Base-by-base conservation (phyloP, 2,888 invertebrate genomes). In the Marasmarcha lunaedactyla region DNA sequence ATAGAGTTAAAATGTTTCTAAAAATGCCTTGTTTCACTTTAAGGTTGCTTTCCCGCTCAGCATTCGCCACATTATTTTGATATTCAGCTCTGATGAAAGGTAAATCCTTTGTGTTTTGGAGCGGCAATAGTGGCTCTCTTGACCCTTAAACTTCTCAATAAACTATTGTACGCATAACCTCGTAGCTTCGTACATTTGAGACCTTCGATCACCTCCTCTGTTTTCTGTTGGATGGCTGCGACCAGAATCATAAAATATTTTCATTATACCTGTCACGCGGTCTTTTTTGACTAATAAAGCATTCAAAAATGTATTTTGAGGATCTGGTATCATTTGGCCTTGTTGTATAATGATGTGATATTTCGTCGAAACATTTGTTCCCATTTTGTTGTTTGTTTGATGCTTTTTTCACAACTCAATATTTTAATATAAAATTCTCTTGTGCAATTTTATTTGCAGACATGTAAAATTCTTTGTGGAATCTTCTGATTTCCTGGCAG, bases 391-490 rank as follows among this genome's bases (percentile, higher is more conserved):
- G 45, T 34, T n/a, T 14, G 33, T 40, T 38, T 33, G 43, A 40
- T 30, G 44, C 41, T 46, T 37, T 34, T 14, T 30, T 40, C 13
- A 46, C 36, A 41, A 20, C 35, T 39, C 48, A 48, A 36, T 44
- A 43, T 46, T 43, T 46, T 35, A 46, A 15, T 27, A 46, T 38
- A 42, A 48, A 43, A 44, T 35, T 33, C 26, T 48, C 48, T 44
- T 46, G 48, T 11, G 27, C 26, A 13, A 48, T 14, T 43, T 45
- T 48, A 12, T 36, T 45, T 14, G 37, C 12, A 36, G 41, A 38
- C 33, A 42, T 42, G 39, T 46, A 46, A 38, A 48, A 44, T 15
- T 37, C 41, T 41, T 33, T 38, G 35, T 48, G 42, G 40, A 49
- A 49, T 44, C 43, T 49, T 30, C 49, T 42, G 15, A 49, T 46